Percentiles rank a stretch among this genome's conserved stretches.
Evolutionary conservation across 2,797 vertebrate genomes (phyloP).

Genomic region (Gallinago nigripennis): DNA sequence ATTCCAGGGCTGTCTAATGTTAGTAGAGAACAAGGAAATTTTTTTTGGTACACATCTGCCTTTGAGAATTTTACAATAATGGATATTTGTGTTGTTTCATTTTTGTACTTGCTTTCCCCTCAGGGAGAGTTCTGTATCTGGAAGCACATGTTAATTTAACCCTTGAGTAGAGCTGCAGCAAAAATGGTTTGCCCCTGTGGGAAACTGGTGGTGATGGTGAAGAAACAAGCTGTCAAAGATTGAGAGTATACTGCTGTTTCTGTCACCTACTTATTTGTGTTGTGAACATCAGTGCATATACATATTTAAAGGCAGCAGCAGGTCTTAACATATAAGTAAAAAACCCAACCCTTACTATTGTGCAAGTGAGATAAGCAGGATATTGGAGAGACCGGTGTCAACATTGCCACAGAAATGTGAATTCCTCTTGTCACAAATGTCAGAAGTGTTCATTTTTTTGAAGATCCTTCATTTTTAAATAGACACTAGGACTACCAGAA

Average conservation of each 20-base stretch:
- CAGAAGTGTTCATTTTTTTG: neutral
- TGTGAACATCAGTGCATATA: neutral
- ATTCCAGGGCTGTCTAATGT: neutral
- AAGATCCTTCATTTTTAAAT: neutral
- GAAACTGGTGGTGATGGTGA: neutral
- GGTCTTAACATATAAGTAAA: neutral
- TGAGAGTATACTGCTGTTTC: neutral
- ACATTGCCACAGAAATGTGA: neutral
- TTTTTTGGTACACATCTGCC: constrained; percentile 19
- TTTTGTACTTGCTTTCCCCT: constrained; percentile 46
- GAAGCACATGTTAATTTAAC: constrained; percentile 44
- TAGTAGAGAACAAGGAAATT: neutral
- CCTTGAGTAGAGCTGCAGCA: constrained; percentile 9
- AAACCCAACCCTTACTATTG: neutral
- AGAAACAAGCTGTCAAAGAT: neutral
- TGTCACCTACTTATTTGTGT: constrained; percentile 3
- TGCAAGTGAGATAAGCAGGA: neutral
- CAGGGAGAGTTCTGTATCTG: constrained; percentile 36
- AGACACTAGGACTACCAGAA: neutral
- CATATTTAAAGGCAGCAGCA: neutral
- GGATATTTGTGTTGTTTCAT: constrained; percentile 31
- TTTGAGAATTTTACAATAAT: constrained; percentile 23
- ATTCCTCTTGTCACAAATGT: neutral
- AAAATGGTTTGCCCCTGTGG: neutral
- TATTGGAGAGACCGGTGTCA: neutral